Evolutionary conservation across 2,888 invertebrate genomes (phyloP).

Genomic region (Drosophila mimetica): DNA sequence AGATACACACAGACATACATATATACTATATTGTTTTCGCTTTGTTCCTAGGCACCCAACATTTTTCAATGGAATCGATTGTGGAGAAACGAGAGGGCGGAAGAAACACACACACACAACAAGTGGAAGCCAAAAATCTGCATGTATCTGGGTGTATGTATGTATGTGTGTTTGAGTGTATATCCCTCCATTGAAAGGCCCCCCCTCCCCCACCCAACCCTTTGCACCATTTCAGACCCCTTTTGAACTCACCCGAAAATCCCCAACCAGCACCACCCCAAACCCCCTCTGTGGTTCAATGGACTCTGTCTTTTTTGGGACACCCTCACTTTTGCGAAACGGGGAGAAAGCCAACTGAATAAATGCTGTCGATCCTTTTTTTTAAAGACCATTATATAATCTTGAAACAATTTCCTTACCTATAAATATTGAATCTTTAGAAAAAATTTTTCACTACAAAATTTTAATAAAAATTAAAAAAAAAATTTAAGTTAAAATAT

Average conservation of each 20-base stretch:
- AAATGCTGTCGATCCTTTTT: background rate
- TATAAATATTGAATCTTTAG: too few relatives aligned
- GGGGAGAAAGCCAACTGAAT: background rate
- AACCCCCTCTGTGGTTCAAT: slow-evolving; percentile 31
- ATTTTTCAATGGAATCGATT: slow-evolving; percentile 48
- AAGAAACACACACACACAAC: slow-evolving; percentile 24
- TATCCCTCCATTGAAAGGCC: slow-evolving; percentile 5
- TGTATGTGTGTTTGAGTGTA: slow-evolving; percentile 12
- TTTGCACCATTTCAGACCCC: slow-evolving; percentile 22
- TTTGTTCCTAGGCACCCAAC: slow-evolving; percentile 41
- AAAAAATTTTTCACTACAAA: too few relatives aligned
- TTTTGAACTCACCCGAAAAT: slow-evolving; percentile 12
- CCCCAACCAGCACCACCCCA: background rate
- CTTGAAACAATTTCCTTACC: too few relatives aligned
- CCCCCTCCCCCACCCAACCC: slow-evolving; percentile 18
- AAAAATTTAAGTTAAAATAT: too few relatives aligned
- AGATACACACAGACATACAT: background rate
- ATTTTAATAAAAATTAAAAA: too few relatives aligned
- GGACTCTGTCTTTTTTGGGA: slow-evolving; percentile 21
- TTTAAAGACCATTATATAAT: background rate
- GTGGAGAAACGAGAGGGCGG: slow-evolving; percentile 17
- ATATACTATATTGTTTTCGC: slow-evolving; percentile 37
- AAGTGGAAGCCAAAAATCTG: slow-evolving; percentile 55
- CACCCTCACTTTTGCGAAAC: slow-evolving; percentile 10
- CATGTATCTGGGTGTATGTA: slow-evolving; percentile 17